Evolutionary conservation across 2,797 vertebrate genomes (phyloP), one percentile per base, ranked within the genome.

Genomic region (Alectoris magna): DNA sequence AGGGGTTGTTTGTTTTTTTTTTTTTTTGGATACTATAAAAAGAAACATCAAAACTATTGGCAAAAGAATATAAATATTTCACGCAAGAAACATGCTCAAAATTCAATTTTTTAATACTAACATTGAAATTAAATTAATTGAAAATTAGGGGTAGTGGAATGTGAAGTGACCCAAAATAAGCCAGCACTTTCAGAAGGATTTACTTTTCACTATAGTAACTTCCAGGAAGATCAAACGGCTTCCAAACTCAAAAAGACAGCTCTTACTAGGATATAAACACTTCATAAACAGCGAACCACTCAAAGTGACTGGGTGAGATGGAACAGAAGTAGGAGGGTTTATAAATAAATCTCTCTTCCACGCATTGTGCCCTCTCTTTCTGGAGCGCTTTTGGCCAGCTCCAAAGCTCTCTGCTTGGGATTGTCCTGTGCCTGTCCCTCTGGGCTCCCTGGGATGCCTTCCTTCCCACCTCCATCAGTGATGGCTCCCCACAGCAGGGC

Each of bases 291-390:
- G 63, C 78, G 43, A 55, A 70, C 13, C n/a, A 53, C 14, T 90
- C 68, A 58, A 88, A 92, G 59, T 44, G 46, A 26, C 36, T 51
- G 56, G 55, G 22, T 48, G 74, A 92, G 67, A 79, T 51, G 31
- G 51, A 94, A 73, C 43, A 74, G 79, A 92, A 86, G 51, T 78
- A 70, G 84, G 89, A 70, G n/a, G 13, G 16, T 90, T 90, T 91
- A 58, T 91, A 88, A 93, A 91, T 36, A 91, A 78, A 84, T 67
- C 39, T 44, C 39, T 83, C 56, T 86, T 84, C n/a, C 1, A 1
- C 27, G 67, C 22, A 69, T 72, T 85, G 55, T 81, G 27, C 21
- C 34, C 51, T 78, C 1, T 4, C 56, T 80, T 87, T 85, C 67
- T 86, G 60, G 16, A 86, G 55, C 0, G 0, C 14, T 73, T 81